Conservation (phyloP, 2,113 vertebrate genomes). For the Nothocercus nigrocapillus region DNA sequence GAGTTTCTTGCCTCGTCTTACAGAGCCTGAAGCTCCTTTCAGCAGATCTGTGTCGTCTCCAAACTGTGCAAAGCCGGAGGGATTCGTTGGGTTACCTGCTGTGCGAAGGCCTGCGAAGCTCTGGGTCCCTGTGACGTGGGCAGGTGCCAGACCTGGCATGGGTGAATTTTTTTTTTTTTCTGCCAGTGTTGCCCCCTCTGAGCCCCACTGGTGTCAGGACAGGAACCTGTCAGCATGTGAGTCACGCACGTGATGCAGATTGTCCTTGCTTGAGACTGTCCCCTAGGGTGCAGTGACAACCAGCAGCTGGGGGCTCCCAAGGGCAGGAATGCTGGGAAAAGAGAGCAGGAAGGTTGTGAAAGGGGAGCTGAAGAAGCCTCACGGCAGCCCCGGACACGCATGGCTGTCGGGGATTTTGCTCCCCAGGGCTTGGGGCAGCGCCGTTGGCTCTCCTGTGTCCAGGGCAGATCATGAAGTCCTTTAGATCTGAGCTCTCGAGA, state of each 20-base stretch:
- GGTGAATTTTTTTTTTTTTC: neutral
- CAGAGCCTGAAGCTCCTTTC: neutral
- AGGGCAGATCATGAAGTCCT: conserved; percentile 34
- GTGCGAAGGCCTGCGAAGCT: neutral
- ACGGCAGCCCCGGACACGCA: neutral
- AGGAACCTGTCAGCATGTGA: neutral
- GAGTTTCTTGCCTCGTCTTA: neutral
- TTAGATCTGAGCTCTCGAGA: conserved; percentile 69
- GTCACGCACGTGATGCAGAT: neutral
- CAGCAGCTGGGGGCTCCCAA: neutral
- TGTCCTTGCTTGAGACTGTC: neutral
- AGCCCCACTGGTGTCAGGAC: neutral
- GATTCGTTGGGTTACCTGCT: neutral
- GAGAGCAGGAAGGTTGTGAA: neutral
- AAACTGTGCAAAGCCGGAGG: neutral
- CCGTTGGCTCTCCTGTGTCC: conserved; percentile 5
- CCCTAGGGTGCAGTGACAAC: neutral
- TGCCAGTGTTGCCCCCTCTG: neutral
- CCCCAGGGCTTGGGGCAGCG: neutral
- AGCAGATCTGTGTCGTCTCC: neutral
- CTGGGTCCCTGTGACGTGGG: neutral
- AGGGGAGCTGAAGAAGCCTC: neutral
- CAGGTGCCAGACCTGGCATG: conserved; percentile 17
- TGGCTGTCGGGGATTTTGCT: conserved; percentile 11
- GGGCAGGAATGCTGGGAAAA: neutral